Percentiles rank a stretch among this genome's conserved stretches.
Evolutionary conservation across 2,113 vertebrate genomes (phyloP).

Genomic region (Zosterops hypoxanthus): DNA sequence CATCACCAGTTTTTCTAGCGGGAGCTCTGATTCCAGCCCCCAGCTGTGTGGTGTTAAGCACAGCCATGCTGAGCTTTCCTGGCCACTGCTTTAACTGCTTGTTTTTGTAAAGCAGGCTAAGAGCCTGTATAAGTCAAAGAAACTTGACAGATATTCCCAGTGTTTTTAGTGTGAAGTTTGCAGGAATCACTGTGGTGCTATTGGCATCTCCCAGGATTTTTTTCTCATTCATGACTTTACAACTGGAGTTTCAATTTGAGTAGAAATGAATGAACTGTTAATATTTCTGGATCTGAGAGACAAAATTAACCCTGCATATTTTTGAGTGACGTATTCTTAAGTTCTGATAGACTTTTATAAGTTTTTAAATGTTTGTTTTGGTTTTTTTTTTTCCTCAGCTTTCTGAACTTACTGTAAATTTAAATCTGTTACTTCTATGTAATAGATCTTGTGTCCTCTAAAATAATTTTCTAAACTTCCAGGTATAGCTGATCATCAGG

Average conservation of each 20-base stretch:
- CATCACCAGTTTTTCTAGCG: neutral
- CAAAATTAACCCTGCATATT: neutral
- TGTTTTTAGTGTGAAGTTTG: neutral
- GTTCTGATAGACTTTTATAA: neutral
- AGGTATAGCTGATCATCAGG: neutral
- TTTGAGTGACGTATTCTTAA: neutral
- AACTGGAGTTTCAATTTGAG: neutral
- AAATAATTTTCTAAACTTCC: neutral
- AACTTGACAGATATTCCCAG: neutral
- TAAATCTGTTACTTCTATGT: neutral
- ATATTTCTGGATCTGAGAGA: neutral
- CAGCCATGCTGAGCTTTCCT: neutral
- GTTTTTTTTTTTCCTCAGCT: neutral
- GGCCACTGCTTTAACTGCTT: neutral
- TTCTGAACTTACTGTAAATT: neutral
- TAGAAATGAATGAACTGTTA: neutral
- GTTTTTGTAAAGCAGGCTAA: neutral
- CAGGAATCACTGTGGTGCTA: neutral
- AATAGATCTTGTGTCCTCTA: neutral
- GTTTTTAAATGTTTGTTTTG: neutral
- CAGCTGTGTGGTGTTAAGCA: neutral
- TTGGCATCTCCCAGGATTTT: neutral
- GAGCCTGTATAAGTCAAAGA: neutral
- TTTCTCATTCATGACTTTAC: neutral
- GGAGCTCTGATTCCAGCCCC: neutral